Base-by-base conservation (phyloP, 2,113 vertebrate species). In the Zosterops borbonicus region DNA sequence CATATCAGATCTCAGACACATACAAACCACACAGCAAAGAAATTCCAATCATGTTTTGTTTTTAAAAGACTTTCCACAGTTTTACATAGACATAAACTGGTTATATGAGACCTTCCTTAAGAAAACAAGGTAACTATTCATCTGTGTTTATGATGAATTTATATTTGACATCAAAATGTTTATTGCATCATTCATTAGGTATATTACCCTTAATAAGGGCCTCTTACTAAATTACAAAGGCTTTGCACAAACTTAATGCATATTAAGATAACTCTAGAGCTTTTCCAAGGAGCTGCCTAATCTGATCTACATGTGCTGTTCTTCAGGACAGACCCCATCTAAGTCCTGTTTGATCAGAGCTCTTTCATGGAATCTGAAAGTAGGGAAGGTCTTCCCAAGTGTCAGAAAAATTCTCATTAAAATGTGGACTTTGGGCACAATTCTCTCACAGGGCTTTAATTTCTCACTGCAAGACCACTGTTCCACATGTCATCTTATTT, bases 351-450 rank as follows among this genome's bases (percentile, higher is more conserved):
- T 91, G 73, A 91, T 96, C 82, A 82, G 41, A 86, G 44, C 20
- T 60, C 64, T 86, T 56, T 62, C 31, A 39, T 27, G 13, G 88
- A 80, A 80, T 25, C 67, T n/a, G 14, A 49, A 95, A 90, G 50
- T 28, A 42, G 41, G 76, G 39, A 94, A 85, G 16, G 1, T 47
- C 79, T 70, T 82, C 74, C 37, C 68, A 71, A 86, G 42, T 41
- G 76, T 91, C 83, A 95, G 87, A 87, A 91, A 91, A 83, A 65
- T 29, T 74, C 94, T 97, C 92, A 97, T 97, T 97, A 96, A 96
- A 94, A 78, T 14, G 14, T 88, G 94, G 92, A 87, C 89, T 90
- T 94, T 9, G 22, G 80, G 65, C 75, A 90, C 37, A 62, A 7
- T 73, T 92, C 49, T 63, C 69, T 95, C 81, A 53, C n/a, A 87